phyloP scores from a whole-genome alignment of 2,113 vertebrate genomes.

The Ciconia maguari region DNA sequence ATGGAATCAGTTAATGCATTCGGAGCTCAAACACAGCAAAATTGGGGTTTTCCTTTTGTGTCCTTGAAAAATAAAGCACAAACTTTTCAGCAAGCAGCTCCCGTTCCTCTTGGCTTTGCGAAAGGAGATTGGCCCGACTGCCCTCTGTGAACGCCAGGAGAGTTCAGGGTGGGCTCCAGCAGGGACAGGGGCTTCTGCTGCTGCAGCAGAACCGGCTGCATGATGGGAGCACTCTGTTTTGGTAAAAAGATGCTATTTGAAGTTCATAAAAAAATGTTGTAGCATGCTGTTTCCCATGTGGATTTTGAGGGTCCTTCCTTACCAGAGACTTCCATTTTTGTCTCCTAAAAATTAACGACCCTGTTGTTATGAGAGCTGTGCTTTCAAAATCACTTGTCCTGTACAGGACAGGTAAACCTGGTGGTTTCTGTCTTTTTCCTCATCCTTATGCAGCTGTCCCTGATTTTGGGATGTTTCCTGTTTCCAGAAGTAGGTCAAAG shows the following conservation, averaged over 20 bases:
- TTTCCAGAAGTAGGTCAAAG: not conserved
- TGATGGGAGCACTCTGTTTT: not conserved
- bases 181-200: not conserved
- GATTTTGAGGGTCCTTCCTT: not conserved
- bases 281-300: not conserved
- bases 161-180: not conserved
- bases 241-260: not conserved
- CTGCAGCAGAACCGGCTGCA: fast-evolving
- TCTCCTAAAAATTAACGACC: not conserved
- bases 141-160: fast-evolving
- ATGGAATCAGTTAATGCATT: not conserved
- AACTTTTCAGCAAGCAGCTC: not conserved
- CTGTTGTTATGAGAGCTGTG: not conserved
- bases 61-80: not conserved
- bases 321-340: not conserved
- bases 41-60: not conserved
- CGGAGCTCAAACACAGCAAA: not conserved
- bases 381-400: not conserved
- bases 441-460: not conserved
- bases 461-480: not conserved
- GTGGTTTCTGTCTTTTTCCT: not conserved
- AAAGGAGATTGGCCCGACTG: not conserved
- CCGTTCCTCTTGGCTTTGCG: not conserved
- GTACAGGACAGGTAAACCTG: not conserved
- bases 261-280: not conserved